Conservation (phyloP, 30 jellyfish, hydroid and myxozoan genomes). For the Mastigias papua region DNA sequence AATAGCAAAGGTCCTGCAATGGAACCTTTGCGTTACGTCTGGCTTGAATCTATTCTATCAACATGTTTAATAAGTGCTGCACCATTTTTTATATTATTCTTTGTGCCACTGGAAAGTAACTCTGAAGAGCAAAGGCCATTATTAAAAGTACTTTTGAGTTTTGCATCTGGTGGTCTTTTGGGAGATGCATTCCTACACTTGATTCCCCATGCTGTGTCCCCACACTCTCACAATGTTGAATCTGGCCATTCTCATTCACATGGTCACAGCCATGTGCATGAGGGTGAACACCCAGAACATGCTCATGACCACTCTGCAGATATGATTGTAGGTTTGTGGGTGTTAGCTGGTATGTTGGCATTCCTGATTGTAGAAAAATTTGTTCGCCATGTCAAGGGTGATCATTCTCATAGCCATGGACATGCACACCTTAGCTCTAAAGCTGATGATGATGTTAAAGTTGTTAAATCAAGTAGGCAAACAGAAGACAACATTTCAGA, state of each 20-base stretch:
- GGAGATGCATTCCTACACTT: conserved; percentile 98
- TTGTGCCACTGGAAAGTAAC: conserved; percentile 92
- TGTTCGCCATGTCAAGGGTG: conserved; percentile 96
- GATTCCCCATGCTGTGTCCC: conserved; percentile 97
- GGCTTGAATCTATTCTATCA: conserved; percentile 92
- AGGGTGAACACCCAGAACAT: conserved; percentile 75
- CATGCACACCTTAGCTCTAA: conserved; percentile 42
- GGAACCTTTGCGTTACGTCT: conserved; percentile 66
- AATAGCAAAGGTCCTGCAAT: background rate
- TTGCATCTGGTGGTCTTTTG: conserved; percentile 97
- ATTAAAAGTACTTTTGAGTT: conserved; percentile 80
- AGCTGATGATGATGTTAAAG: conserved; percentile 35
- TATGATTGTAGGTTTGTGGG: conserved; percentile 97
- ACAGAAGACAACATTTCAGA: background rate
- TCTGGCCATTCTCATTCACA: conserved; percentile 77
- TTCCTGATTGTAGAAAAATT: conserved; percentile 91
- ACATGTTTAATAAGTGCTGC: conserved; percentile 97
- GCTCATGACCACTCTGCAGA: conserved; percentile 95
- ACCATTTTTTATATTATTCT: conserved; percentile 90
- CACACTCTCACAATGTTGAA: conserved; percentile 86
- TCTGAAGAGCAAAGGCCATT: conserved; percentile 88
- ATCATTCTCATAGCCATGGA: conserved; percentile 91
- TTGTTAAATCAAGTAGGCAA: conserved; percentile 15
- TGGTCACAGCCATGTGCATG: conserved; percentile 80
- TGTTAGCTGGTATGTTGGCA: conserved; percentile 91